Conservation (phyloP, 53 echinoderm and acorn worm species). For the Echinometra lucunter region DNA sequence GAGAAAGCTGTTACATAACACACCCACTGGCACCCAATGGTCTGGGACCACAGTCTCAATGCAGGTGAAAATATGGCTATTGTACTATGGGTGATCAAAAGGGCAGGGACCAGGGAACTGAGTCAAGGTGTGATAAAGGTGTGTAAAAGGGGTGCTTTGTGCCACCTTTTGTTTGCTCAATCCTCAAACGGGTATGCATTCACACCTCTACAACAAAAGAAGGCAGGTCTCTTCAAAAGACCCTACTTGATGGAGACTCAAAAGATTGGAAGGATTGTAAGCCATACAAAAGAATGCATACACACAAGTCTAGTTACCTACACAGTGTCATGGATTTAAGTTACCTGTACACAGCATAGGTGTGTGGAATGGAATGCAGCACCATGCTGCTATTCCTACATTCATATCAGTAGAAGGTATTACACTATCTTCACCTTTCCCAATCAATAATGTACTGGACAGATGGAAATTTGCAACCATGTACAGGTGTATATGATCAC, state of each 20-base stretch:
- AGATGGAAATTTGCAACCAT: too few species aligned
- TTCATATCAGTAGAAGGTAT: neutral
- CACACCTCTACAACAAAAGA: constrained; percentile 61
- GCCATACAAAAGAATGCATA: constrained; percentile 37
- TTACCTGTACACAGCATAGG: constrained; percentile 42
- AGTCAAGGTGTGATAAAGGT: constrained; percentile 71
- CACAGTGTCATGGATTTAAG: constrained; percentile 10
- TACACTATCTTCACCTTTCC: neutral
- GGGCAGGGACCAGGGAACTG: constrained; percentile 39
- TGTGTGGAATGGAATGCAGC: constrained; percentile 58
- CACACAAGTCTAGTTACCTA: neutral
- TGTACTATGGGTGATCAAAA: constrained; percentile 36
- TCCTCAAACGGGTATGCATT: constrained; percentile 45
- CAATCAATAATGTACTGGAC: neutral
- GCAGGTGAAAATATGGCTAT: constrained; percentile 52
- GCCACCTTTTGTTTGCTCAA: constrained; percentile 65
- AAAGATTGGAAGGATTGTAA: constrained; percentile 54
- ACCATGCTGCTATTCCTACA: neutral
- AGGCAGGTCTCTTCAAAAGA: constrained; percentile 54
- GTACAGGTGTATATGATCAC: too few species aligned
- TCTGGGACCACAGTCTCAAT: constrained; percentile 8
- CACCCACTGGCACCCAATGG: constrained; percentile 36
- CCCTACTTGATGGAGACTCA: constrained; percentile 49
- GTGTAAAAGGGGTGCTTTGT: constrained; percentile 59
- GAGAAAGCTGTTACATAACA: constrained; percentile 57